Evolutionary conservation across 1,140 invertebrate genomes (phyloP).

Genomic region (Lepidostoma basale): DNA sequence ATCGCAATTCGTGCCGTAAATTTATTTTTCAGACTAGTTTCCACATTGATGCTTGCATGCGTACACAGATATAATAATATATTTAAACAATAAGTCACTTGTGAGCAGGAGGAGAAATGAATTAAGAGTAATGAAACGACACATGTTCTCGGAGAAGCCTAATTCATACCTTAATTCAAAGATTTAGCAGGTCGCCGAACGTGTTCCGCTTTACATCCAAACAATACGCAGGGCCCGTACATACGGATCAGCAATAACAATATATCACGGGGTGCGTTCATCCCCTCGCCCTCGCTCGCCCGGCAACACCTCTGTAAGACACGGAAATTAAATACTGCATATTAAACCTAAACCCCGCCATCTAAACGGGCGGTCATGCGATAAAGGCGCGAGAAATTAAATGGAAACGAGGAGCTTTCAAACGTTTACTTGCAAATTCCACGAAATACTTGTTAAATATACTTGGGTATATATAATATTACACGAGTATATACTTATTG

Average conservation of each 20-base stretch:
- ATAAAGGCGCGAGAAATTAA: neutral
- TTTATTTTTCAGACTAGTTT: too few relatives aligned
- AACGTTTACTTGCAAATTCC: too few relatives aligned
- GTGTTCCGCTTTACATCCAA: constrained; percentile 13
- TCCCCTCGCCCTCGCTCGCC: neutral
- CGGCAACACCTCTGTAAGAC: constrained; percentile 14
- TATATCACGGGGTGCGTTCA: constrained; percentile 17
- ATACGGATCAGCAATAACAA: constrained; percentile 12
- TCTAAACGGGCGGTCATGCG: neutral
- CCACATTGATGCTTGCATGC: too few relatives aligned
- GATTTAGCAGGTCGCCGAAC: neutral
- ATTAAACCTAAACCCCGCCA: constrained; percentile 12
- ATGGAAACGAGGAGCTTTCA: neutral
- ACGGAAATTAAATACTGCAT: constrained; percentile 23
- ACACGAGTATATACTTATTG: too few relatives aligned
- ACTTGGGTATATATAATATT: too few relatives aligned
- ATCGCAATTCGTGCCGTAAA: too few relatives aligned
- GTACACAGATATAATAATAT: too few relatives aligned
- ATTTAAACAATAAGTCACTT: too few relatives aligned
- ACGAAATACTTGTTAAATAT: too few relatives aligned
- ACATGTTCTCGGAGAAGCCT: constrained; percentile 5
- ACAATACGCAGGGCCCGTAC: constrained; percentile 2
- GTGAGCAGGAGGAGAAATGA: neutral
- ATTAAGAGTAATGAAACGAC: constrained; percentile 19
- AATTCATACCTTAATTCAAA: constrained; percentile 2